Base-by-base conservation (phyloP, 2,888 invertebrate genomes). In the Spodoptera exigua region DNA sequence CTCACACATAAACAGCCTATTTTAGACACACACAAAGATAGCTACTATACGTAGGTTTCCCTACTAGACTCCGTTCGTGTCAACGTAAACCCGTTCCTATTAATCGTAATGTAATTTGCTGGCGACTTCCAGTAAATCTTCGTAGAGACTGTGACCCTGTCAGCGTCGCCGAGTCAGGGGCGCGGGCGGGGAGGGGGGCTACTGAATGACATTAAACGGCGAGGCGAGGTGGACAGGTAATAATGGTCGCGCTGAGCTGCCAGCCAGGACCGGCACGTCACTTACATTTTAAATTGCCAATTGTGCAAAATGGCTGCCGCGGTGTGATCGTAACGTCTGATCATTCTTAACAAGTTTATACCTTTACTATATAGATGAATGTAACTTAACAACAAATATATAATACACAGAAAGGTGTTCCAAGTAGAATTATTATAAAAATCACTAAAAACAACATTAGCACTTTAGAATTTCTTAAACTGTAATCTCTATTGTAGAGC, bases 141-240 rank as follows among this genome's bases (percentile, higher is more conserved):
- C 37, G 37, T 46, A 40, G 32, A 45, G 16, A 56, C 32, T 47
- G 40, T 56, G 43, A 61, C 49, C 49, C 63, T 63, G 71, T 72
- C 71, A 56, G 35, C 60, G 18, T 12, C 9, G 41, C 27, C 27
- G 5, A 9, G 27, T 27, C 27, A 27, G 27, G 27, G 4, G 27
- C 9, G 7, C n/a, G 27, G 1, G 27, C 7, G 32, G 35, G 17
- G 17, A 34, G 13, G 14, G 39, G 47, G 32, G 53, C 35, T 51
- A n/a, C 45, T 63, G 69, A 64, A 55, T 69, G 74, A 74, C 60
- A 53, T 67, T 58, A 57, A 56, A 41, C 35, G 51, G 37, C 27
- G 53, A 49, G 43, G 62, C 39, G 21, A 13, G 27, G 12, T 14
- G 27, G 59, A 69, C 70, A 70, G 61, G 76, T 56, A 69, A 74